Evolutionary conservation across 2,113 vertebrate species (phyloP).

Genomic region (Rhabdornis inornatus): DNA sequence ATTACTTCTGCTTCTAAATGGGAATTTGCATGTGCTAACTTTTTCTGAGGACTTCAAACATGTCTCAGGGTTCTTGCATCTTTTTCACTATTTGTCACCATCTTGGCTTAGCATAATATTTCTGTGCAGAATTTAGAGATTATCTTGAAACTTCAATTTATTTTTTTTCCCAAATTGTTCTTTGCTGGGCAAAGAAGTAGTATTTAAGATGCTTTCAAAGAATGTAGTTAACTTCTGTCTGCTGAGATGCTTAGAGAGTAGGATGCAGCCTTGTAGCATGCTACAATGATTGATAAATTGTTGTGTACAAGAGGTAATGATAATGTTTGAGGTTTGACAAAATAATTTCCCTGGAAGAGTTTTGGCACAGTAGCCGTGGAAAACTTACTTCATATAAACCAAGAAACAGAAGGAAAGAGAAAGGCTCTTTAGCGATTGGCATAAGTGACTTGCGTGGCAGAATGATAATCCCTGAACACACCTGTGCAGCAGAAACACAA

Average conservation of each 20-base stretch:
- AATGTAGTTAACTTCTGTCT: not conserved
- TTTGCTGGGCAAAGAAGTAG: not conserved
- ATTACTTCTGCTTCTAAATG: conserved; percentile 22
- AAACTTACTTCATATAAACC: not conserved
- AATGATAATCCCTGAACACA: conserved; percentile 71
- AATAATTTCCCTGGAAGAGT: not conserved
- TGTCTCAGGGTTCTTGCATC: not conserved
- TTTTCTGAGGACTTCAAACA: conserved; percentile 12
- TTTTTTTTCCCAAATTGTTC: not conserved
- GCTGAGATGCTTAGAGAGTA: not conserved
- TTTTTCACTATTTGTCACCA: not conserved
- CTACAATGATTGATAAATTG: not conserved
- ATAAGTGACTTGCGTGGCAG: conserved; percentile 32
- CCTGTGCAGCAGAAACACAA: conserved; percentile 65
- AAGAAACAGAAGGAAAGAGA: not conserved
- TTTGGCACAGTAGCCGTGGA: not conserved
- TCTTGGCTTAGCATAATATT: not conserved
- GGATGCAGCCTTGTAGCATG: not conserved
- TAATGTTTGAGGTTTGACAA: not conserved
- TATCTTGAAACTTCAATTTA: not conserved
- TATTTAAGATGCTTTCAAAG: not conserved
- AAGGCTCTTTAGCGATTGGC: conserved; percentile 19
- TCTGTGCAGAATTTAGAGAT: not conserved
- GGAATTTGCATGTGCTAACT: not conserved
- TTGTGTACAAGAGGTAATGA: not conserved